Evolutionary conservation across 2,113 vertebrate species (phyloP), one percentile per base, ranked within the genome.

Genomic region (Tyrannus savana): DNA sequence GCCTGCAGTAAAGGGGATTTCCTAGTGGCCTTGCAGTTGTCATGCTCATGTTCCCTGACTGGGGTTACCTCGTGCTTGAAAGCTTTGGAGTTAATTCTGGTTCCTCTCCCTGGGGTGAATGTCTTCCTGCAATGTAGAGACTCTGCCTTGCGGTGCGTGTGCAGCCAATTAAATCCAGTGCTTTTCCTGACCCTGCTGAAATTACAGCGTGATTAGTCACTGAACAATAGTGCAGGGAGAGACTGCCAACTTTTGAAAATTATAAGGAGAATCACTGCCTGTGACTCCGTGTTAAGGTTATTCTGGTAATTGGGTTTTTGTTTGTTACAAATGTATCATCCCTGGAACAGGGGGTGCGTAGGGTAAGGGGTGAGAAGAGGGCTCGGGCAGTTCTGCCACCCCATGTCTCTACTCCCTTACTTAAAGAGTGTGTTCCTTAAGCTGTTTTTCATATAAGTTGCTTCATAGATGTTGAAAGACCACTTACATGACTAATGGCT

Each of bases 181-280:
- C 92, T 93, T 90, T 84, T 86, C 85, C 90, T 90, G 85, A 86
- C 72, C 75, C 60, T 81, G 76, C 90, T 96, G 74, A 94, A 90
- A 94, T 96, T 95, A 83, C 95, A 90, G 69, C 1, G 0, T 84
- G 79, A 67, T 93, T 95, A 94, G 85, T 96, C 85, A 85, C 60
- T 0, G 3, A 93, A 92, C 82, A 93, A 93, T 68, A 86, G 95
- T 4, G 0, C 41, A 44, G 46, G 22, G 63, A 64, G 59, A 94
- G 80, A 31, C 79, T 95, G 92, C 73, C 88, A 92, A 3, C 23
- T 94, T 90, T 55, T 24, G 56, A 60, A 96, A 93, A 92, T n/a
- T 33, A 16, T 52, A 63, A 88, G 52, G 75, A 90, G 75, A 92
- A 74, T 84, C 8, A 0, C 59, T 91, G 90, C 73, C 71, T 86